These are phyloP conservation scores for Scatophagus argus DNA, from an alignment of 2,113 vertebrate genomes.

Conservation along the genomic window DNA sequence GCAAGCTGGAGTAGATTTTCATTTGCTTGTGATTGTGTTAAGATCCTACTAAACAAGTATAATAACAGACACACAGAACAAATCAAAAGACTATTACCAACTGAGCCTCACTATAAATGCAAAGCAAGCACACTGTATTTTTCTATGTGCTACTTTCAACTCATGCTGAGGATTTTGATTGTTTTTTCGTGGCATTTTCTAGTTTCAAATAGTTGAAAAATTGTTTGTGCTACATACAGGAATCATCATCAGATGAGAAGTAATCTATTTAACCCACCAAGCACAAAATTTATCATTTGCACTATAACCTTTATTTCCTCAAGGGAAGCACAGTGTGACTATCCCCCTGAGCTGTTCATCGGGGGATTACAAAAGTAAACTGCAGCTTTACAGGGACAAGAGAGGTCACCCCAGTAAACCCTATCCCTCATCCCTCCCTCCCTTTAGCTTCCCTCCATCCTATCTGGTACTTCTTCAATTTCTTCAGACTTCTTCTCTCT, in stretches of 20 bases:
- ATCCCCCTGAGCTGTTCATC: conserved; percentile 52
- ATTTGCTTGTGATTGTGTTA: conserved; percentile 48
- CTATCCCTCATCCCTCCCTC: not conserved
- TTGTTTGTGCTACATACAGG: not conserved
- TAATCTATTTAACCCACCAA: conserved; percentile 49
- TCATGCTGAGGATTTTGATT: conserved; percentile 12
- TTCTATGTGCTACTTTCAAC: conserved; percentile 3
- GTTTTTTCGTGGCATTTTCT: not conserved
- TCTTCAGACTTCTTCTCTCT: conserved; percentile 25
- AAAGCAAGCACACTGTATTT: conserved; percentile 23
- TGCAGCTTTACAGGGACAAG: conserved; percentile 65
- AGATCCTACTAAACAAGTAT: conserved; percentile 60
- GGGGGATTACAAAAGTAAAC: conserved; percentile 75
- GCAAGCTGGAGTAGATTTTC: conserved; percentile 64
- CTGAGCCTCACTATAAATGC: conserved; percentile 42
- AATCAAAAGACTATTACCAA: conserved; percentile 71
- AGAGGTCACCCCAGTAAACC: conserved; percentile 56
- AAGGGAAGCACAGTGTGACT: conserved; percentile 29
- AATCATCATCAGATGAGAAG: conserved; percentile 8
- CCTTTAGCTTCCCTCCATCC: not conserved
- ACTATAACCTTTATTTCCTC: conserved; percentile 39
- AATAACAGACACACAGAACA: conserved; percentile 58
- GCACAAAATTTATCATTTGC: conserved; percentile 26
- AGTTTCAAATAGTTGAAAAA: not conserved
- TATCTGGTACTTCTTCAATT: conserved; percentile 24